Evolutionary conservation across 1,140 invertebrate genomes (phyloP), one percentile per base, ranked within the genome.

Genomic region (Tenebrio molitor): DNA sequence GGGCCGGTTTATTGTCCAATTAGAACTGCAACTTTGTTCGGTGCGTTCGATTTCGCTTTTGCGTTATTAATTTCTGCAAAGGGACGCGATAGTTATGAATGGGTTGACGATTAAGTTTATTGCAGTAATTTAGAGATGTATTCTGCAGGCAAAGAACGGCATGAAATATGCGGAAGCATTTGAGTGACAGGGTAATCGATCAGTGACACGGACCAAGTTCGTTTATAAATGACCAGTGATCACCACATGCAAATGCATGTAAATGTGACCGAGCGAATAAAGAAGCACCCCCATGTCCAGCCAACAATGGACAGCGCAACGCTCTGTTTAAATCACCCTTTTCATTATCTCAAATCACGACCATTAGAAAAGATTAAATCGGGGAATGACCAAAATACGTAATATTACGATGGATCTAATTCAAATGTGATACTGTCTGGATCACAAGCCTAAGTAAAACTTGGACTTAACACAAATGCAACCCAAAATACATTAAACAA

Each of bases 101-200:
- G 71, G 46, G 58, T 70, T 68, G 21, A 41, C 65, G 69, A 74
- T 76, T 76, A 74, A 72, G 74, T 73, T 74, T 46, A 76, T 76
- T 74, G 50, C 72, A 65, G 69, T 68, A 71, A 76, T 76, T 69
- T 73, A 73, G 53, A 73, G 72, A 58, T 58, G 63, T 50, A 39
- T 69, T 74, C 71, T 71, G 41, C 65, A 73, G 44, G 74, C 75
- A 53, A 76, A 74, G 50, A 69, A 62, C 29, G 39, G 14, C 46
- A 42, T 74, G 76, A 76, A 74, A 74, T 72, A 78, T 75, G 77
- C 76, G 69, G 74, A 73, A 73, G 71, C 71, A 77, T 75, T 76
- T 78, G 80, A 79, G 67, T 79, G 80, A 81, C 80, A 78, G 80
- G 46, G 76, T 81, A 81, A 81, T 81, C 80, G 74, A 77, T 81